Base-by-base conservation (phyloP, 2,888 invertebrate species). In the Neoitamus cyanurus region DNA sequence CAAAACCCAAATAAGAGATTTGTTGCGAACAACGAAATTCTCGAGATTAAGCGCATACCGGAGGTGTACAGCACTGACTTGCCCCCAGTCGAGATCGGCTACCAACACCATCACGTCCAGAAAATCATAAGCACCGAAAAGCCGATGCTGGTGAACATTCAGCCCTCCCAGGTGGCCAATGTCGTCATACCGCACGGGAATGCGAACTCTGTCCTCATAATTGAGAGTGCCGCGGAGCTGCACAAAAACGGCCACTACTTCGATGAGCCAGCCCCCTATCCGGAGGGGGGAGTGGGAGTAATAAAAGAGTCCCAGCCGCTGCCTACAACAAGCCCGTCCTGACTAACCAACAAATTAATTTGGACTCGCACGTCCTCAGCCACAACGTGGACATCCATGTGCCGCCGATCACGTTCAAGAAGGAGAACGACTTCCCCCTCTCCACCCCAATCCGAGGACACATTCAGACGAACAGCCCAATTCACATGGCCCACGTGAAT, bases 81-180 rank as follows among this genome's bases (percentile, higher is more conserved):
- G 0, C 88, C 89, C 20, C 86, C 87, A 20, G 84, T 86, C 4
- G 86, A 86, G 34, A 25, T 80, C 3, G 42, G 46, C 15, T 58
- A 25, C 34, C 85, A 85, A 30, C 73, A 70, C 69, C 34, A 85
- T 83, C 83, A 83, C 13, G 25, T 75, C 0, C 85, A 86, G 28
- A 86, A 86, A 3, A 83, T 86, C 15, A 84, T 86, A 0, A 83
- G 58, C 20, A 83, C 84, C 5, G 94, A 93, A 13, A 94, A 95
- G 89, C 95, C 95, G 2, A 92, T 96, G 88, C 91, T 96, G 87
- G 95, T 96, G 0, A 95, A 96, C 87, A 94, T 96, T 87, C 95
- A 96, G 90, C 96, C 96, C n/a, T 96, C 96, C 84, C 94, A 95
- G 91, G 94, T 96, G 0, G 95, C 96, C 9, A 95, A 95, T 89